phyloP scores from a whole-genome alignment of 2,888 invertebrate genomes.

The Coelinius sp. region DNA sequence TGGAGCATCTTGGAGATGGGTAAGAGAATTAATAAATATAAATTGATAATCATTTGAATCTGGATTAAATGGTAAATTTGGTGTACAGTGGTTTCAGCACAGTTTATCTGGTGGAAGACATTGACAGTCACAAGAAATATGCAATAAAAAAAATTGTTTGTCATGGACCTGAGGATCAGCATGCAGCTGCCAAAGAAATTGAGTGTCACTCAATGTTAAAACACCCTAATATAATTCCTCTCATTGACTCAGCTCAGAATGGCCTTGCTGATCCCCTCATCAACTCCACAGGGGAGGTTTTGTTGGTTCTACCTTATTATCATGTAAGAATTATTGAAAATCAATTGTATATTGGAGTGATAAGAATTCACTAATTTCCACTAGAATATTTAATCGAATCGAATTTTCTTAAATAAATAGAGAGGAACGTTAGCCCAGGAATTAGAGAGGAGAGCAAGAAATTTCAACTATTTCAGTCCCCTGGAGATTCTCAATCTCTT shows the following conservation, averaged over 20 bases:
- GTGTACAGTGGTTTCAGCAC: constrained; percentile 88
- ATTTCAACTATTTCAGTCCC: constrained; percentile 76
- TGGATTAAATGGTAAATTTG: too few relatives aligned
- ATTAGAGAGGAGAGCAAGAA: constrained; percentile 75
- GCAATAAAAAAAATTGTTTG: constrained; percentile 87
- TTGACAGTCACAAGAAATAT: constrained; percentile 76
- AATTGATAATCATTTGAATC: constrained; percentile 48
- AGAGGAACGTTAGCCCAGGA: constrained; percentile 83
- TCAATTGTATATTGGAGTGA: not conserved
- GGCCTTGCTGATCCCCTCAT: constrained; percentile 78
- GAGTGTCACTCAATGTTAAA: constrained; percentile 80
- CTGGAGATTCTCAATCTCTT: constrained; percentile 80
- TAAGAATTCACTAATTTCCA: not conserved
- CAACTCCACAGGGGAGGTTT: constrained; percentile 80
- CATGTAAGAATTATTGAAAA: constrained; percentile 69
- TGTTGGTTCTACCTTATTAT: constrained; percentile 83
- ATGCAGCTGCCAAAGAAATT: constrained; percentile 80
- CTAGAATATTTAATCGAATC: not conserved
- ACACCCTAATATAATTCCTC: constrained; percentile 82
- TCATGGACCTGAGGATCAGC: constrained; percentile 84
- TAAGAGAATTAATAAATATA: constrained; percentile 62
- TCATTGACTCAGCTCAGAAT: constrained; percentile 79
- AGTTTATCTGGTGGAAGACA: constrained; percentile 83
- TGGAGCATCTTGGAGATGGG: constrained; percentile 85
- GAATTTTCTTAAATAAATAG: constrained; percentile 63